These are phyloP conservation scores for Halcyon malimbica DNA, from an alignment of 2,113 vertebrate species.

Conservation along the genomic window DNA sequence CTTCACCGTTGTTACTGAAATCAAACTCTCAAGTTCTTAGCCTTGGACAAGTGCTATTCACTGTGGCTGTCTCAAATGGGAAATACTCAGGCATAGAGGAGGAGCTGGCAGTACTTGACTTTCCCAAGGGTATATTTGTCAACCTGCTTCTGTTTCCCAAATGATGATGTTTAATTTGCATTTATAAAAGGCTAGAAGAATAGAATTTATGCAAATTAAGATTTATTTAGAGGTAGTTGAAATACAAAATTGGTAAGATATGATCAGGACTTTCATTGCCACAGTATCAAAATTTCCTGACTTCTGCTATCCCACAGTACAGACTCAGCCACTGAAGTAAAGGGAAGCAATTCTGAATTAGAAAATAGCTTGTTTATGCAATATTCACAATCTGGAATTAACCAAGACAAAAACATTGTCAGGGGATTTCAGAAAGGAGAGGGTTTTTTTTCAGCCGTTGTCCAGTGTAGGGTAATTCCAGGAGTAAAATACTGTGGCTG, in stretches of 20 bases:
- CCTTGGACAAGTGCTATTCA: neutral
- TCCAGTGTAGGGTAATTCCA: neutral
- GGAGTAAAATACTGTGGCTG: neutral
- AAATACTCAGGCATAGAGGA: neutral
- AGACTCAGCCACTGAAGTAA: slow-evolving; percentile 35
- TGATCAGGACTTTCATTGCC: neutral
- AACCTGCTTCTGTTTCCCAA: neutral
- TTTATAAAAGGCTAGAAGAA: neutral
- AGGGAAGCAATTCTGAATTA: slow-evolving; percentile 8
- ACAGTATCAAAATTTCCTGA: neutral
- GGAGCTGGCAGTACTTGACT: neutral
- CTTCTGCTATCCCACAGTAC: neutral
- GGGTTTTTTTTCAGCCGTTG: neutral
- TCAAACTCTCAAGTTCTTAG: neutral
- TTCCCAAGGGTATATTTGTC: neutral
- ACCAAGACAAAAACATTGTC: neutral
- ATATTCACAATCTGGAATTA: neutral
- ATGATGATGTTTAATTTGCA: slow-evolving; percentile 1
- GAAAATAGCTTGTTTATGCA: slow-evolving; percentile 1
- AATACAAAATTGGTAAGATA: slow-evolving; percentile 18
- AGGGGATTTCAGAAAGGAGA: neutral
- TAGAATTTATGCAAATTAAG: neutral
- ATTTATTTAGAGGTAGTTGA: slow-evolving; percentile 2
- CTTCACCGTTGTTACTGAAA: neutral
- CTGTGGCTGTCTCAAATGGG: neutral